phyloP scores from a whole-genome alignment of 2,113 vertebrate species.

The Phalacrocorax carbo region DNA sequence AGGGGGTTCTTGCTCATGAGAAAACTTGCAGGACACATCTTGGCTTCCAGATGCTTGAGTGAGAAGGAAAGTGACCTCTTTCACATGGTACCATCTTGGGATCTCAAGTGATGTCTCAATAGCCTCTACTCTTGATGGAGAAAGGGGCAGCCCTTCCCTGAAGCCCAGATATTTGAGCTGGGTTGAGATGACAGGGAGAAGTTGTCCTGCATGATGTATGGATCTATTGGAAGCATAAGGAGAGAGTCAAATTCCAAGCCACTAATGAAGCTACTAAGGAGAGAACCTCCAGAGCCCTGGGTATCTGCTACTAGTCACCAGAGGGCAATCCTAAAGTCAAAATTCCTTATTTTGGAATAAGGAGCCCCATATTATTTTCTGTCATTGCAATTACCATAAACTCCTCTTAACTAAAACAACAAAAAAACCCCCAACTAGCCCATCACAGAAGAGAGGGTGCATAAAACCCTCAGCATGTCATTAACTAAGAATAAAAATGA shows the following conservation, averaged over 20 bases:
- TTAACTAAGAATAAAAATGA: background rate
- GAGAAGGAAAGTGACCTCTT: background rate
- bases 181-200: background rate
- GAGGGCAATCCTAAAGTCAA: background rate
- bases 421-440: background rate
- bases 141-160: background rate
- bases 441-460: background rate
- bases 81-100: background rate
- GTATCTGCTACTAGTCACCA: background rate
- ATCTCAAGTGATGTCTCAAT: background rate
- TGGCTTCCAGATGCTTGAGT: background rate
- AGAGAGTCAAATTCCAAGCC: background rate
- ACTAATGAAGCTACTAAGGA: background rate
- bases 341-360: background rate
- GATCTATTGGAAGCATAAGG: background rate
- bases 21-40: background rate
- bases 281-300: background rate
- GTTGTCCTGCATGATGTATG: background rate
- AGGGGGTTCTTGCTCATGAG: background rate
- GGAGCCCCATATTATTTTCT: background rate
- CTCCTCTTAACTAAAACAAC: background rate
- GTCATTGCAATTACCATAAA: background rate
- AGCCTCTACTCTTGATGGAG: background rate
- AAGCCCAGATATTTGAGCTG: background rate
- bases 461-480: background rate